Evolutionary conservation across 2,797 vertebrate species (phyloP).

Genomic region (Cuniculus paca): DNA sequence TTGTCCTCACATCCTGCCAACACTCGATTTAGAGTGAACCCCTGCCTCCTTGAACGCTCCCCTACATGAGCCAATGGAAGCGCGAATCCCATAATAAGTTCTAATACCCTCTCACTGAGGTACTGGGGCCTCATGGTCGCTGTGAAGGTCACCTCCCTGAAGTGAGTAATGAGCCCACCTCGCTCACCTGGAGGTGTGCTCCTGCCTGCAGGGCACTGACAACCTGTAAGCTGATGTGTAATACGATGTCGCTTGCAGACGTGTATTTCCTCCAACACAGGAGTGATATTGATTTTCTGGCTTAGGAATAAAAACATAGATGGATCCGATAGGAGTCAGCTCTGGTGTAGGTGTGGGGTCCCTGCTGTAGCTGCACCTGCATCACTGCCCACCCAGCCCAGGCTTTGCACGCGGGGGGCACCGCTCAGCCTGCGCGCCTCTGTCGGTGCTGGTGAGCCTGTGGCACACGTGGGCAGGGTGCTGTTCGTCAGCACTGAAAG

Average conservation of each 20-base stretch:
- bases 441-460: neutral
- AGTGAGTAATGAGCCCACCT: neutral
- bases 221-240: neutral
- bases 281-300: neutral
- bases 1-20: neutral
- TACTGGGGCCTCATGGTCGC: neutral
- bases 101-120: neutral
- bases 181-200: neutral
- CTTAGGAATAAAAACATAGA: neutral
- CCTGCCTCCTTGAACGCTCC: neutral
- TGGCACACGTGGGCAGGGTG: neutral
- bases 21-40: neutral
- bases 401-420: neutral
- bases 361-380: neutral
- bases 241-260: no score
- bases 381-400: neutral
- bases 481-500: neutral
- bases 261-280: neutral
- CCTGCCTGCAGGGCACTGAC: neutral
- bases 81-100: neutral
- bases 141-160: no score
- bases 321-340: neutral
- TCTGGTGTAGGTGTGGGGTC: neutral
- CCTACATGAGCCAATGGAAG: neutral
- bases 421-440: neutral